phyloP scores from a whole-genome alignment of 2,888 invertebrate species.

The Rhamnusium bicolor region DNA sequence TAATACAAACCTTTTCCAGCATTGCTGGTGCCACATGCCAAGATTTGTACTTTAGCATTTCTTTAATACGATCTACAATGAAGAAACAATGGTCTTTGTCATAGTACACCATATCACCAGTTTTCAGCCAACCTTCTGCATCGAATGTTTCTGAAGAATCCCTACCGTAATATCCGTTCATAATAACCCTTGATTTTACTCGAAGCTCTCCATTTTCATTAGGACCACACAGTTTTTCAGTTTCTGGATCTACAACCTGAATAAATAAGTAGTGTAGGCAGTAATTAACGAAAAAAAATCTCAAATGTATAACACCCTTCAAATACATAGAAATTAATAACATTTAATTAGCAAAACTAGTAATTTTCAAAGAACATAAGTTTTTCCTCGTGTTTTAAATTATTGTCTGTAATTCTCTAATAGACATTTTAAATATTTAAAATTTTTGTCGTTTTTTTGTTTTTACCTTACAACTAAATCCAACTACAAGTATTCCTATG shows the following conservation, averaged over 20 bases:
- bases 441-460: too few species aligned
- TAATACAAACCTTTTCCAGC: conserved; percentile 56
- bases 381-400: too few species aligned
- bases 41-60: conserved; percentile 72
- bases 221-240: conserved; percentile 62
- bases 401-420: too few species aligned
- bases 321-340: too few species aligned
- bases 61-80: conserved; percentile 73
- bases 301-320: too few species aligned
- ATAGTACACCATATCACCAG: conserved; percentile 73
- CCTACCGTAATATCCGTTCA: conserved; percentile 72
- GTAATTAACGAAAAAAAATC: too few species aligned
- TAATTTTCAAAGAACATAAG: too few species aligned
- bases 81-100: conserved; percentile 72
- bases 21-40: conserved; percentile 70
- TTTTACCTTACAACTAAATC: conserved; percentile 62
- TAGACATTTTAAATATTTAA: too few species aligned
- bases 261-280: conserved; percentile 56
- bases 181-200: conserved; percentile 67
- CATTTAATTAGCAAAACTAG: too few species aligned
- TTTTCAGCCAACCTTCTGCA: conserved; percentile 72
- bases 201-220: conserved; percentile 73
- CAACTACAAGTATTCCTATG: conserved; percentile 58
- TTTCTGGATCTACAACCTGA: conserved; percentile 61
- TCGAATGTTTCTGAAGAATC: conserved; percentile 71